Conservation (phyloP, 2,888 invertebrate genomes). For the Bugula neritina region DNA sequence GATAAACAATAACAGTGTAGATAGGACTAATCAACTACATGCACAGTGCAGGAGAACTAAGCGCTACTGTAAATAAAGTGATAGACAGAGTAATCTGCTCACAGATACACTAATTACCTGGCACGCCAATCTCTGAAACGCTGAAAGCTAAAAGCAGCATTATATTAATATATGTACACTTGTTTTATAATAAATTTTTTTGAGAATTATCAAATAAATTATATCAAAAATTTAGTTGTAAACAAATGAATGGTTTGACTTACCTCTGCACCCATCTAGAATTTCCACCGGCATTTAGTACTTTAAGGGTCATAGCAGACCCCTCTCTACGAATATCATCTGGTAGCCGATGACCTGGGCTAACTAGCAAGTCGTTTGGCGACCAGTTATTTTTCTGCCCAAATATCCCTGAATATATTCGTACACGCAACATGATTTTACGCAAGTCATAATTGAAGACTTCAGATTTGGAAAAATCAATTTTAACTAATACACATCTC, state of each 20-base stretch:
- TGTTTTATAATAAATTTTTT: too few species aligned
- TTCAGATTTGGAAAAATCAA: too few species aligned
- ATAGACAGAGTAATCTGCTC: not conserved
- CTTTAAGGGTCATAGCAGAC: slow-evolving; percentile 72
- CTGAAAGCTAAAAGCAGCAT: slow-evolving; percentile 17
- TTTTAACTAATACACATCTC: too few species aligned
- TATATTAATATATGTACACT: not conserved
- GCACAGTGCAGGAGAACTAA: not conserved
- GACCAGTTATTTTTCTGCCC: slow-evolving; percentile 67
- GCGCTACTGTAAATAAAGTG: too few species aligned
- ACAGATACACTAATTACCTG: too few species aligned
- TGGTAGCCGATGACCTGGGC: slow-evolving; percentile 59
- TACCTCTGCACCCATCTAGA: slow-evolving; percentile 34
- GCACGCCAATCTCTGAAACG: slow-evolving; percentile 22
- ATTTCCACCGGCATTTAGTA: slow-evolving; percentile 37
- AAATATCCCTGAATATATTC: slow-evolving; percentile 60
- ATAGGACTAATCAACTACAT: not conserved
- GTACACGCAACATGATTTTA: too few species aligned
- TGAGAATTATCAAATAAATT: too few species aligned
- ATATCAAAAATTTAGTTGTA: too few species aligned
- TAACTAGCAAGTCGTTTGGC: slow-evolving; percentile 44
- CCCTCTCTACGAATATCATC: slow-evolving; percentile 69
- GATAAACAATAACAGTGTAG: not conserved
- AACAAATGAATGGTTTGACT: not conserved
- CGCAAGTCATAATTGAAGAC: too few species aligned